A percentile compares a stretch with the other conserved stretches of the same genome.
These are phyloP conservation scores for Apaloderma vittatum DNA, from an alignment of 2,113 vertebrate genomes.

Conservation along the genomic window DNA sequence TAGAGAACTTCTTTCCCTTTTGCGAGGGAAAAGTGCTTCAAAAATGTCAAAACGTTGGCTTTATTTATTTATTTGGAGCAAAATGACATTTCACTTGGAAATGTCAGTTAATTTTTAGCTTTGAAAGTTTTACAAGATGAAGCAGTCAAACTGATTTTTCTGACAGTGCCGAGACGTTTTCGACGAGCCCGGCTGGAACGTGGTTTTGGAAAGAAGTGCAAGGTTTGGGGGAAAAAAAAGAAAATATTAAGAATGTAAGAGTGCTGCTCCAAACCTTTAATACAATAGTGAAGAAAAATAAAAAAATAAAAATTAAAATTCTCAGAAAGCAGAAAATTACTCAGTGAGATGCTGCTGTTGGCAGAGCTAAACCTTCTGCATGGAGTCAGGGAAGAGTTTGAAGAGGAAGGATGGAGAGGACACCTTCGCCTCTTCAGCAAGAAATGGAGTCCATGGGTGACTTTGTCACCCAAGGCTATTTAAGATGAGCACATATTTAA, in stretches of 20 bases:
- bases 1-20: too few relatives aligned
- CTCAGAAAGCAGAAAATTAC: neutral
- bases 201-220: neutral
- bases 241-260: neutral
- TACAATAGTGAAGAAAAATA: neutral
- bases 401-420: neutral
- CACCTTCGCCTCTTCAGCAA: neutral
- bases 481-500: neutral
- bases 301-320: neutral
- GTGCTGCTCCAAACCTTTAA: neutral
- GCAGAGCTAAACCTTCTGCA: neutral
- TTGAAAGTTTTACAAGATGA: conserved; percentile 58
- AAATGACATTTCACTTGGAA: conserved; percentile 73
- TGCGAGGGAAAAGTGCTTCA: conserved; percentile 29
- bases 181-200: neutral
- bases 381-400: neutral
- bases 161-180: conserved; percentile 30
- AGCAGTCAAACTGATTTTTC: conserved; percentile 52
- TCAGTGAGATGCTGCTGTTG: neutral
- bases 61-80: conserved; percentile 66
- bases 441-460: rapidly evolving
- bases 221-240: neutral
- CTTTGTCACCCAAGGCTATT: neutral
- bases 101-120: conserved; percentile 70
- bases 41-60: conserved; percentile 57